Base-by-base conservation (phyloP, 2,113 vertebrate genomes). In the Zosterops pallidus region DNA sequence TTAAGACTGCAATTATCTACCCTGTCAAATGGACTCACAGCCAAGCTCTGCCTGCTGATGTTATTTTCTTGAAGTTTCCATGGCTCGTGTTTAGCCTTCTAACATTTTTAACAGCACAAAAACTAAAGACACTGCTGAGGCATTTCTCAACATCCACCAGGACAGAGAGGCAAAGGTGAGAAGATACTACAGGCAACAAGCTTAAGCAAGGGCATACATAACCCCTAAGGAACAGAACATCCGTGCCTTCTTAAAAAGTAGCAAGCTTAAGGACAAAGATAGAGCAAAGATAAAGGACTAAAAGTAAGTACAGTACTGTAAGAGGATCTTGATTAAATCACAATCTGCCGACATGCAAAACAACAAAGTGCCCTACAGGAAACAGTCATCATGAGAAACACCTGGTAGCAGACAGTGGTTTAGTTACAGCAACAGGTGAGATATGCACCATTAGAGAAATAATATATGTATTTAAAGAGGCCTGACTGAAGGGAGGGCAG, bases 191-290 rank as follows among this genome's bases (percentile, higher is more conserved):
- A 39, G 1, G 12, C 23, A 88, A 89, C 12, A 90, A 70, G 26
- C 23, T 68, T 62, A 81, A 90, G 44, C 9, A 68, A 93, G 47
- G 39, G 33, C 15, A 44, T 6, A 44, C 0, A 0, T 56, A 71
- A 91, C 21, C 72, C 41, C 57, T 29, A 79, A 20, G 62, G 42
- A 77, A 26, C 3, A 79, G 18, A 9, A 26, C 6, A 6, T 23
- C 35, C 28, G 3, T 50, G 68, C 26, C 52, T 83, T 83, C 60
- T 86, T 70, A 49, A 62, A 83, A 92, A 86, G n/a, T 5, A 86
- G n/a, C 49, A 77, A 90, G 71, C 65, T 87, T 83, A 91, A 80
- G 50, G 69, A 91, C 63, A 95, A 95, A 84, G 69, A 83, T 2
- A 90, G 75, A 78, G 44, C 26, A 46, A 91, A 84, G 78, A 75